Percentiles rank a stretch among this genome's conserved stretches.
Conservation (phyloP, 2,113 vertebrate species). For the Cavia porcellus region DNA sequence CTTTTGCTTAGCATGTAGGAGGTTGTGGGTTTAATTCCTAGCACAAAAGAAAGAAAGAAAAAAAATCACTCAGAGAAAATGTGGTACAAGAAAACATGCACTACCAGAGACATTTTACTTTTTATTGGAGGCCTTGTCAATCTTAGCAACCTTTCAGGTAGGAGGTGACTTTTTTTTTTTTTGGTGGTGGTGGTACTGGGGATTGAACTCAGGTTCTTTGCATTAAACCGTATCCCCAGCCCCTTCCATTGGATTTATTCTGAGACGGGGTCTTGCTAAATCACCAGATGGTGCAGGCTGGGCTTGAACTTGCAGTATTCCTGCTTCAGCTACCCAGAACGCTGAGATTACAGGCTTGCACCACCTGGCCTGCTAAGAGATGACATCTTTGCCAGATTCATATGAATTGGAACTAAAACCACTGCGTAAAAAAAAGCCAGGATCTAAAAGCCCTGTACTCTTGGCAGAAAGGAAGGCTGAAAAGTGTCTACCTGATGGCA, state of each 20-base stretch:
- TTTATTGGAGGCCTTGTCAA: constrained; percentile 13
- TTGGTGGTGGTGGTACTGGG: not conserved
- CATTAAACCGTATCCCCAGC: not conserved
- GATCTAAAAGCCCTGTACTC: not conserved
- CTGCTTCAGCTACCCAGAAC: not conserved
- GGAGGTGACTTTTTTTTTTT: not conserved
- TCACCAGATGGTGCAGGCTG: not conserved
- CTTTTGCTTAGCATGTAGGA: not conserved
- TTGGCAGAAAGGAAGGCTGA: not conserved
- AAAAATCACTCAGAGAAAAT: not conserved
- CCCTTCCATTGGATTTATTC: not conserved
- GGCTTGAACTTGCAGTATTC: not conserved
- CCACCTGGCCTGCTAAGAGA: not conserved
- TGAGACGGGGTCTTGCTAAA: not conserved
- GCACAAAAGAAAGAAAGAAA: not conserved
- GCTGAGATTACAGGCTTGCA: not conserved
- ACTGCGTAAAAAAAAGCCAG: not conserved
- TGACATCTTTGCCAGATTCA: not conserved
- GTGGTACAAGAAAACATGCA: not conserved
- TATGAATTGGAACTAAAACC: not conserved
- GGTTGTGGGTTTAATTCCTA: not conserved
- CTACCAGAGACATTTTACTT: not conserved
- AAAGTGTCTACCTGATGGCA: not conserved
- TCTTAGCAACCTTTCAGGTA: constrained; percentile 34
- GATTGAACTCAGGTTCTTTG: not conserved